A percentile compares a stretch with the other conserved stretches of the same genome.
Evolutionary conservation across 2,888 invertebrate species (phyloP).

Genomic region (Pelosia muscerda): DNA sequence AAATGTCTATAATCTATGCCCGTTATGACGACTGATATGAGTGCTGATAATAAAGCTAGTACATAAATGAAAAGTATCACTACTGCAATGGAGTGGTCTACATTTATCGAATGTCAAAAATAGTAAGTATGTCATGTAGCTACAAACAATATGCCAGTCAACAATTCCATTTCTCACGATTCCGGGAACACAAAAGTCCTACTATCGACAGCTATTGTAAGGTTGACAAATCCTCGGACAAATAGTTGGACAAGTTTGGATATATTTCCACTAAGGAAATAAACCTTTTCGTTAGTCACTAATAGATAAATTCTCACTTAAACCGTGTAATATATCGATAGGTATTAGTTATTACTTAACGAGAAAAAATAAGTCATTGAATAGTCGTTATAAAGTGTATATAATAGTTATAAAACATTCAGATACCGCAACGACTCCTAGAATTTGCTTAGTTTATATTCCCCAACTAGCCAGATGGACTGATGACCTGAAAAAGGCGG

Average conservation of each 20-base stretch:
- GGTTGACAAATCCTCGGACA: background rate
- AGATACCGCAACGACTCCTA: background rate
- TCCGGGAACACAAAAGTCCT: background rate
- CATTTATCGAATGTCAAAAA: background rate
- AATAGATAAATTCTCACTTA: background rate
- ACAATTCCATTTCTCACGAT: background rate
- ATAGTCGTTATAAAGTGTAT: background rate
- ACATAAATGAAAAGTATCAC: background rate
- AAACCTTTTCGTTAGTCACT: slow-evolving; percentile 4
- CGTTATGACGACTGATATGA: background rate
- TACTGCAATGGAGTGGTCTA: background rate
- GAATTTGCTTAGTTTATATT: slow-evolving; percentile 1
- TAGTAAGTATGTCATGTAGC: too few relatives aligned
- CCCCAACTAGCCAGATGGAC: too few relatives aligned
- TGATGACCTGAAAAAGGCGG: too few relatives aligned
- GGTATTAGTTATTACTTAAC: background rate
- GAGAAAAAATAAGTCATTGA: background rate
- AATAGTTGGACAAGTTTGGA: background rate
- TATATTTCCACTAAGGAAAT: background rate
- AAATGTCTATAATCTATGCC: background rate
- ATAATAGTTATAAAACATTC: background rate
- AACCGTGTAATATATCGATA: background rate
- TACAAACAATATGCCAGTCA: slow-evolving; percentile 2
- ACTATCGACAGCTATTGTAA: slow-evolving; percentile 2
- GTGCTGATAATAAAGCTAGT: background rate